Evolutionary conservation across 2,888 invertebrate genomes (phyloP).

Genomic region (Asteroscopus sphinx): DNA sequence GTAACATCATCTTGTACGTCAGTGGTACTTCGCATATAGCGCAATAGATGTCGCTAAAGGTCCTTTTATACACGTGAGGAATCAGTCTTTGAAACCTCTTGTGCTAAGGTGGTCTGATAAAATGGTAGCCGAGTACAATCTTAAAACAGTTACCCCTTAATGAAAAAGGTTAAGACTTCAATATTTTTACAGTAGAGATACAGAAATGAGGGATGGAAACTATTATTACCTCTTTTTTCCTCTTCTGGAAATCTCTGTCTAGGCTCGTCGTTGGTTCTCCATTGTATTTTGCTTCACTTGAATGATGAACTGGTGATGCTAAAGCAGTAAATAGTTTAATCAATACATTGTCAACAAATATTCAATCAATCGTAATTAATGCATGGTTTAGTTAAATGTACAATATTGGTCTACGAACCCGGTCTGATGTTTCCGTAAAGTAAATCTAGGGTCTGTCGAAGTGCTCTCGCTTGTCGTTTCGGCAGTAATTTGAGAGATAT

Average conservation of each 20-base stretch:
- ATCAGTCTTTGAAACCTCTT: too few species aligned
- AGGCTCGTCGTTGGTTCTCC: constrained; percentile 92
- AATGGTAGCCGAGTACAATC: too few species aligned
- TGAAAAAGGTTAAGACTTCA: too few species aligned
- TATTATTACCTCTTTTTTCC: constrained; percentile 92
- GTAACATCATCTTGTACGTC: too few species aligned
- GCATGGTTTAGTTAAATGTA: too few species aligned
- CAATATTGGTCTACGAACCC: constrained; percentile 60
- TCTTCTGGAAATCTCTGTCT: constrained; percentile 95
- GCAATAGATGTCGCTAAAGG: too few species aligned
- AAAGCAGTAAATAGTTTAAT: constrained; percentile 5
- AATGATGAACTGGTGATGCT: constrained; percentile 86
- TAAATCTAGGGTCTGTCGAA: constrained; percentile 94
- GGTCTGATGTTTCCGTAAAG: constrained; percentile 92
- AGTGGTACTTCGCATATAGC: too few species aligned
- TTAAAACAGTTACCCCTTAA: too few species aligned
- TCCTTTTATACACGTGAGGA: too few species aligned
- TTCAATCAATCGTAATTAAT: too few species aligned
- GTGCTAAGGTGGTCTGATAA: too few species aligned
- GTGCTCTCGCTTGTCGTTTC: constrained; percentile 95
- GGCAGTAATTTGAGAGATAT: constrained; percentile 95
- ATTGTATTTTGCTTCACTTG: constrained; percentile 81
- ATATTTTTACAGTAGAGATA: too few species aligned
- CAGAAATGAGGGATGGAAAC: neutral
- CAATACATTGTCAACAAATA: neutral